A percentile compares a stretch with the other conserved stretches of the same genome.
phyloP scores from a whole-genome alignment of 2,113 vertebrate genomes.

The Datnioides undecimradiatus region DNA sequence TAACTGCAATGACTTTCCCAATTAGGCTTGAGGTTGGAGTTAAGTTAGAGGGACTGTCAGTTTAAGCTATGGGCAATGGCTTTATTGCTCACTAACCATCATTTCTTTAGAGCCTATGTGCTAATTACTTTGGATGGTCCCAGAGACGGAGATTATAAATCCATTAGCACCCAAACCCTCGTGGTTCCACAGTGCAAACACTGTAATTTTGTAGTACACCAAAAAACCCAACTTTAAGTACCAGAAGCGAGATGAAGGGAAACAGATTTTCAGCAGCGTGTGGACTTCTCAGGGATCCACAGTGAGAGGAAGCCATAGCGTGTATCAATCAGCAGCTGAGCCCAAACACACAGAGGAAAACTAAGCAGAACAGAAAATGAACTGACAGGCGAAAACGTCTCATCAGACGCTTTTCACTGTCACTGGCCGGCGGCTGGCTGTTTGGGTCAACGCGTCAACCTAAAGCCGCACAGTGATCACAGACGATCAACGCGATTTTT shows the following conservation, averaged over 20 bases:
- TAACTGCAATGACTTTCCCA: slow-evolving; percentile 91
- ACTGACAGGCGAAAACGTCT: slow-evolving; percentile 45
- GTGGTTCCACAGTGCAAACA: slow-evolving; percentile 78
- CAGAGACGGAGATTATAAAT: slow-evolving; percentile 93
- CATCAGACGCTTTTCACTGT: slow-evolving; percentile 27
- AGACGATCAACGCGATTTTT: slow-evolving; percentile 22
- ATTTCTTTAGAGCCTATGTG: slow-evolving; percentile 95
- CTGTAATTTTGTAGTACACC: slow-evolving; percentile 74
- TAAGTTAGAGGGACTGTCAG: slow-evolving; percentile 93
- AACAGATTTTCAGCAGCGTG: slow-evolving; percentile 50
- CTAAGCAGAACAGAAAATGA: slow-evolving; percentile 38
- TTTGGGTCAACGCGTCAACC: slow-evolving; percentile 22
- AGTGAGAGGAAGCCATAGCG: slow-evolving; percentile 41
- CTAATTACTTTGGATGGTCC: slow-evolving; percentile 94
- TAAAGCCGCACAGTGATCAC: slow-evolving; percentile 16
- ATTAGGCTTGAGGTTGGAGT: slow-evolving; percentile 93
- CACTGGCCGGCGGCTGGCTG: slow-evolving; percentile 4
- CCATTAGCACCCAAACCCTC: slow-evolving; percentile 91
- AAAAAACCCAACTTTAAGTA: slow-evolving; percentile 69
- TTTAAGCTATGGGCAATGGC: slow-evolving; percentile 93
- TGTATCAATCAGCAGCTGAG: slow-evolving; percentile 61
- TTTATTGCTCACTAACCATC: slow-evolving; percentile 98
- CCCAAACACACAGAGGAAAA: slow-evolving; percentile 57
- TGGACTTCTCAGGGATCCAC: slow-evolving; percentile 41
- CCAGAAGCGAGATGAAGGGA: slow-evolving; percentile 59